These are phyloP conservation scores for Dromiciops gliroides DNA, from an alignment of 2,113 vertebrate genomes.

Conservation along the genomic window DNA sequence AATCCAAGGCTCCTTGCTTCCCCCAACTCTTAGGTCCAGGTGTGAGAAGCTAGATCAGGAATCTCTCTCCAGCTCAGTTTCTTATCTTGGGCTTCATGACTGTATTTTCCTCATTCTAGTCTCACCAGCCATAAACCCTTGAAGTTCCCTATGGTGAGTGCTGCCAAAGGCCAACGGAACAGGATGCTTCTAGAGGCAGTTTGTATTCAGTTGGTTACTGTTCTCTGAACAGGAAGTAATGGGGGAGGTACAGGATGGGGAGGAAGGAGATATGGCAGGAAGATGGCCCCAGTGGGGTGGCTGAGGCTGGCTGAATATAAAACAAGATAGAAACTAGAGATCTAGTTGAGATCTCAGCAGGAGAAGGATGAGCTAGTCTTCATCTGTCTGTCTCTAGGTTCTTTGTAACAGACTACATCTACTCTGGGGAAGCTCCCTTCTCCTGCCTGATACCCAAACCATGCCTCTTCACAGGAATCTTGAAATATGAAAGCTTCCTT, in stretches of 20 bases:
- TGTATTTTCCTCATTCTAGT: not conserved
- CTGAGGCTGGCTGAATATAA: not conserved
- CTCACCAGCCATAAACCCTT: not conserved
- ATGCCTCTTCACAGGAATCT: too few species aligned
- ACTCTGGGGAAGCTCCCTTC: too few species aligned
- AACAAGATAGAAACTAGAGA: not conserved
- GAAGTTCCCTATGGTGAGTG: not conserved
- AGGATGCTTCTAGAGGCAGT: not conserved
- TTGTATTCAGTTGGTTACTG: not conserved
- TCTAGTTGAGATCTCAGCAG: not conserved
- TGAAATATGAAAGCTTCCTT: too few species aligned
- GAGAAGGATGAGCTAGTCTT: not conserved
- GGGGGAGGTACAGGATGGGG: not conserved
- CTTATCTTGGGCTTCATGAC: not conserved
- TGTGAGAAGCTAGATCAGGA: not conserved
- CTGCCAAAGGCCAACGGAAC: not conserved
- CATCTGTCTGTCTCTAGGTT: too few species aligned
- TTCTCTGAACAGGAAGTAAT: not conserved
- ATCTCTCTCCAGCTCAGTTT: not conserved
- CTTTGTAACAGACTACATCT: too few species aligned
- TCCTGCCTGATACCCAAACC: too few species aligned
- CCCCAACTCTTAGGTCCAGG: not conserved
- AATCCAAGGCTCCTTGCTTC: not conserved
- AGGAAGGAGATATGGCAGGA: not conserved
- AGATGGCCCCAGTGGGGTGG: not conserved